Percentiles rank a stretch among this genome's conserved stretches.
Conservation (phyloP, 2,113 vertebrate genomes). For the Varanus komodoensis region DNA sequence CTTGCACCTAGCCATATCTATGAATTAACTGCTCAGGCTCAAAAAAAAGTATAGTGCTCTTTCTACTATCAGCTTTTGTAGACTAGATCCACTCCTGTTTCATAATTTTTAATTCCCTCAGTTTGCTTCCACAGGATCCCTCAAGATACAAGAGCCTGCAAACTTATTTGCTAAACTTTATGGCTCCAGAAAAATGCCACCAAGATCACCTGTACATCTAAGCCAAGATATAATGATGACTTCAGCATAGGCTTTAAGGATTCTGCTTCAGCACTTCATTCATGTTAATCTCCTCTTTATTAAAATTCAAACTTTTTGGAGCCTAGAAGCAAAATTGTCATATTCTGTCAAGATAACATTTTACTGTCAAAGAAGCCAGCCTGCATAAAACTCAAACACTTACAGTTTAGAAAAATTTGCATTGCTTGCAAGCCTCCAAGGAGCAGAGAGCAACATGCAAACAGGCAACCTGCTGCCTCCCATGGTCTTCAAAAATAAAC, state of each 20-base stretch:
- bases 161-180: neutral
- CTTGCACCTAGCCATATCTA: neutral
- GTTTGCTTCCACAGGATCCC: neutral
- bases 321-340: slow-evolving; percentile 19
- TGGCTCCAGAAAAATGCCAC: neutral
- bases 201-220: neutral
- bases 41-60: neutral
- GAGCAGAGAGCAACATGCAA: neutral
- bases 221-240: neutral
- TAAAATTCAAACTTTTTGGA: slow-evolving; percentile 4
- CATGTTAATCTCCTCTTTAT: slow-evolving; percentile 12
- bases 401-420: slow-evolving; percentile 1
- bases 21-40: neutral
- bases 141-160: neutral
- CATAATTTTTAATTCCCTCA: too few species aligned
- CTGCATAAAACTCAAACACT: neutral
- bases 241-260: neutral
- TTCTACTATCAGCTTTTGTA: neutral
- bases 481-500: neutral
- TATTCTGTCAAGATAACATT: slow-evolving; percentile 11
- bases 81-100: neutral
- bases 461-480: neutral
- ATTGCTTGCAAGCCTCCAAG: neutral
- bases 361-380: slow-evolving; percentile 18
- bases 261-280: neutral